phyloP scores from a whole-genome alignment of 2,888 invertebrate species.

The Drosophila mimetica region DNA sequence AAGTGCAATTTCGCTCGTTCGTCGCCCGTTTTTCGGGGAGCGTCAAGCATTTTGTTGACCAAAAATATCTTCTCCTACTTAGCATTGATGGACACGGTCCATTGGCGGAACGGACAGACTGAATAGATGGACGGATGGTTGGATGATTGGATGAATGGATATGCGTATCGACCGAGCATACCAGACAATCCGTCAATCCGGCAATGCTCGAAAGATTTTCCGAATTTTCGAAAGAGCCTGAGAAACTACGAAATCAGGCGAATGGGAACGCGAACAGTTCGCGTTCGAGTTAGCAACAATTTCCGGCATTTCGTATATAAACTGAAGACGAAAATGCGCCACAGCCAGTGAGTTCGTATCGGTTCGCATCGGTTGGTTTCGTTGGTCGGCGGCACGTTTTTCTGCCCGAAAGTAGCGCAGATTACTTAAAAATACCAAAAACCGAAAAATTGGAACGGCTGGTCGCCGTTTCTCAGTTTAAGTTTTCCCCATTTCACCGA shows the following conservation, averaged over 20 bases:
- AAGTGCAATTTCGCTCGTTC: conserved; percentile 63
- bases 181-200: conserved; percentile 42
- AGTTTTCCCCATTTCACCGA: background rate
- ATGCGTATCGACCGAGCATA: conserved; percentile 22
- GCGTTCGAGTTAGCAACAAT: conserved; percentile 60
- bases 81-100: conserved; percentile 61
- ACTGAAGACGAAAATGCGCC: conserved; percentile 61
- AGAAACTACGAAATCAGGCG: conserved; percentile 33
- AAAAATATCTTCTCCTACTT: conserved; percentile 66
- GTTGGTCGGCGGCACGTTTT: conserved; percentile 43
- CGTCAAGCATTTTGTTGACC: conserved; percentile 50
- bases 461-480: conserved; percentile 15
- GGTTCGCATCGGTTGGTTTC: conserved; percentile 21
- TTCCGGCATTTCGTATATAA: conserved; percentile 78
- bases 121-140: conserved; percentile 23
- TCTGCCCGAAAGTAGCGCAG: conserved; percentile 56
- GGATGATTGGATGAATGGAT: conserved; percentile 16
- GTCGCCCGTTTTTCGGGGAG: conserved; percentile 8
- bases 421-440: conserved; percentile 73
- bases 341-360: conserved; percentile 36
- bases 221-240: conserved; percentile 47
- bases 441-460: conserved; percentile 53
- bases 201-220: conserved; percentile 57
- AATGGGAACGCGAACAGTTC: conserved; percentile 54
- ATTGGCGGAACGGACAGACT: conserved; percentile 17